Evolutionary conservation across 1,140 invertebrate genomes (phyloP).

Genomic region (Mizuhopecten yessoensis): DNA sequence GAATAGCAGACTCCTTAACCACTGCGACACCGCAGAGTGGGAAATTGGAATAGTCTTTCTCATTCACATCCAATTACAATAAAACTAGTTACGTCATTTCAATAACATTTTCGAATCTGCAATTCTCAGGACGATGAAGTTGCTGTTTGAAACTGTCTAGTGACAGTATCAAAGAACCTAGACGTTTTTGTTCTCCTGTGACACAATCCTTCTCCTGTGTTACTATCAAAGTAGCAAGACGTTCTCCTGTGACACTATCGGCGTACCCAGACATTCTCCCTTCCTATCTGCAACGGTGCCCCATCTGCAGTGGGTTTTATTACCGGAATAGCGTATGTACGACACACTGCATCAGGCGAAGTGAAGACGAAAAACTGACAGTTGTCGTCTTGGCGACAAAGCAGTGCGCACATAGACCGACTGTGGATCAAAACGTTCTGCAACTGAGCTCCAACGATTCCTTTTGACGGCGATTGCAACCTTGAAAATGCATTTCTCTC

Average conservation of each 20-base stretch:
- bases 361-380: not conserved
- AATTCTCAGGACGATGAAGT: too few species aligned
- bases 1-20: too few species aligned
- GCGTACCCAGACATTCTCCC: not conserved
- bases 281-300: not conserved
- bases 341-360: not conserved
- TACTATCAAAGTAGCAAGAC: too few species aligned
- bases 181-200: too few species aligned
- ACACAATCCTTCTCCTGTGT: too few species aligned
- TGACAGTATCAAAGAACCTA: too few species aligned
- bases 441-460: not conserved
- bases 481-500: not conserved
- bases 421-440: not conserved
- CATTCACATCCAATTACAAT: too few species aligned
- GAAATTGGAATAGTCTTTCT: too few species aligned
- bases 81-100: too few species aligned
- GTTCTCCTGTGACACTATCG: not conserved
- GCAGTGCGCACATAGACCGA: not conserved
- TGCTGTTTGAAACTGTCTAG: too few species aligned
- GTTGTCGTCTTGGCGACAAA: not conserved
- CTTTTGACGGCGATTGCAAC: not conserved
- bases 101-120: too few species aligned
- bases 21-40: too few species aligned
- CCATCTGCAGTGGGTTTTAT: not conserved
- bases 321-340: not conserved